Conservation (phyloP, 2,113 vertebrate species). For the Anguilla rostrata region DNA sequence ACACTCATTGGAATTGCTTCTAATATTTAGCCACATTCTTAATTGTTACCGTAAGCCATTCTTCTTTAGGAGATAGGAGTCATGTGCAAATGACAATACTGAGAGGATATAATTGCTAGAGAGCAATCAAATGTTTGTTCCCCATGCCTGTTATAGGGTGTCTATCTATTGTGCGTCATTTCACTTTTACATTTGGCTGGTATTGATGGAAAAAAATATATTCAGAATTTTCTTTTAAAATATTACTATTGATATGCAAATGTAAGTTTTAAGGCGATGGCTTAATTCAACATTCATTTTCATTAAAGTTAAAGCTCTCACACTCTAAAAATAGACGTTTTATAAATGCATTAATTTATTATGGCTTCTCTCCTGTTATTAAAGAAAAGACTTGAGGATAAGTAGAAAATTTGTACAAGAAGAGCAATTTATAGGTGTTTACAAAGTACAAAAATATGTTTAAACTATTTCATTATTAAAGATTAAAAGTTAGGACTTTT, state of each 20-base stretch:
- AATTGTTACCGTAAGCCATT: slow-evolving; percentile 19
- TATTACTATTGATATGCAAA: slow-evolving; percentile 20
- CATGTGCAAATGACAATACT: slow-evolving; percentile 19
- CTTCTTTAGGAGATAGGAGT: not conserved
- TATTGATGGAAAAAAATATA: slow-evolving; percentile 1
- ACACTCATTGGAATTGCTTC: not conserved
- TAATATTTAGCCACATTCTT: slow-evolving; percentile 7
- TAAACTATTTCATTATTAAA: no score
- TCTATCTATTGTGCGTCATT: not conserved
- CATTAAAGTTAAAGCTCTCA: slow-evolving; percentile 32
- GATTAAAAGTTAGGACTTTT: no score
- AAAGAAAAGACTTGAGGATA: not conserved
- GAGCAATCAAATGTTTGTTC: slow-evolving; percentile 15
- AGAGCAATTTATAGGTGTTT: not conserved
- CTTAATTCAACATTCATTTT: slow-evolving; percentile 28
- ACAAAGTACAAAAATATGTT: not conserved
- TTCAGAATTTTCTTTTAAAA: slow-evolving; percentile 28
- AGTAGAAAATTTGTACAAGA: not conserved
- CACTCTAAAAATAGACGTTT: no score
- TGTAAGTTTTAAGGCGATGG: slow-evolving; percentile 15
- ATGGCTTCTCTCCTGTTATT: not conserved
- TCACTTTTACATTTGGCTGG: slow-evolving; percentile 15
- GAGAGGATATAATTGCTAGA: slow-evolving; percentile 29
- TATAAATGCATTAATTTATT: no score
- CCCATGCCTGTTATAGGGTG: slow-evolving; percentile 11